Conservation (phyloP, 92 coral and sea anemone species). For the Epizoanthus scotinus region DNA sequence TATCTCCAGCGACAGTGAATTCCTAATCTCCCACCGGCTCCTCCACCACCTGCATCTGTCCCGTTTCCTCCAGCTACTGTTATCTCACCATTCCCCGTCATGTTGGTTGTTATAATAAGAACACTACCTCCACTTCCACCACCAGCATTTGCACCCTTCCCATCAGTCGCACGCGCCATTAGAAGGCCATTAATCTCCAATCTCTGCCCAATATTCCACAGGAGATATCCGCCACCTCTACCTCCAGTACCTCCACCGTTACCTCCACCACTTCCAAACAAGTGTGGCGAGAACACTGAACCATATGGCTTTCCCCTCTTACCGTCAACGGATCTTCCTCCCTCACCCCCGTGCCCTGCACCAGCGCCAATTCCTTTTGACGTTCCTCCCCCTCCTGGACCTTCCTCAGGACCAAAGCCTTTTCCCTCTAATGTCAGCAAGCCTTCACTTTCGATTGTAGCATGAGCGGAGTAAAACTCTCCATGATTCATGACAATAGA, state of each 20-base stretch:
- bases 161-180: conserved; percentile 53
- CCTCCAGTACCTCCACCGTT: conserved; percentile 69
- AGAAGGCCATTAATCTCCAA: conserved; percentile 60
- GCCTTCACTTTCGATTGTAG: conserved; percentile 65
- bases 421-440: conserved; percentile 58
- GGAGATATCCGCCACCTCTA: conserved; percentile 60
- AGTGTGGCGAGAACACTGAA: conserved; percentile 61
- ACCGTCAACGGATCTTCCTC: conserved; percentile 45
- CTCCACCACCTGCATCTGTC: conserved; percentile 61
- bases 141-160: conserved; percentile 60
- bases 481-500: conserved; percentile 59
- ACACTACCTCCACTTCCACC: conserved; percentile 78
- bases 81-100: conserved; percentile 71
- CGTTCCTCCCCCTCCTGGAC: conserved; percentile 62
- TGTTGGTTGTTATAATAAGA: conserved; percentile 59
- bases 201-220: conserved; percentile 54
- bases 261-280: conserved; percentile 74
- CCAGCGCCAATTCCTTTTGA: conserved; percentile 52
- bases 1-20: conserved; percentile 70
- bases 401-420: conserved; percentile 59
- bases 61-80: conserved; percentile 69
- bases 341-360: conserved; percentile 77
- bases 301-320: conserved; percentile 62
- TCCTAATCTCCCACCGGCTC: conserved; percentile 70
- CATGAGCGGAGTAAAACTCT: conserved; percentile 50